A percentile compares a stretch with the other conserved stretches of the same genome.
Evolutionary conservation across 2,113 vertebrate species (phyloP).

Genomic region (Cromileptes altivelis): DNA sequence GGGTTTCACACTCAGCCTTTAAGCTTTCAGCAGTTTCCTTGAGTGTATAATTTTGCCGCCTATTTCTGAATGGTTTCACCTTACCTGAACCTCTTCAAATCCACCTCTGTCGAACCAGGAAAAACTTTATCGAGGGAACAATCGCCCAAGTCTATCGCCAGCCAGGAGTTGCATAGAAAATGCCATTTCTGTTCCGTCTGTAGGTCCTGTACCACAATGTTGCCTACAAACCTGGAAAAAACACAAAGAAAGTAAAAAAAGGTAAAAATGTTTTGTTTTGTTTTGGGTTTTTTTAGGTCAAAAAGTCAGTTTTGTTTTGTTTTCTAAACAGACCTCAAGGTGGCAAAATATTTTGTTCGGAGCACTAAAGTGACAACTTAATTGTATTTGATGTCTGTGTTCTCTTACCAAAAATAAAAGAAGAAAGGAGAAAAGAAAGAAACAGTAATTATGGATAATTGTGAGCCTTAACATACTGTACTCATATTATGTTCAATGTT

Average conservation of each 20-base stretch:
- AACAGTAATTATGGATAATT: background rate
- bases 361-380: background rate
- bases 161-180: slow-evolving; percentile 94
- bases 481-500: background rate
- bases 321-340: background rate
- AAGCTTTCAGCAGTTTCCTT: background rate
- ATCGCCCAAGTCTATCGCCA: slow-evolving; percentile 90
- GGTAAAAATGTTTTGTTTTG: background rate
- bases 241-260: background rate
- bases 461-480: background rate
- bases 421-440: no score
- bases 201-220: slow-evolving; percentile 89
- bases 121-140: slow-evolving; percentile 90
- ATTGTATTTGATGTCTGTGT: background rate
- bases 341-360: background rate
- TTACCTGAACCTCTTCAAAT: slow-evolving; percentile 92
- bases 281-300: background rate
- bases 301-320: background rate
- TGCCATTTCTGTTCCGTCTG: slow-evolving; percentile 88
- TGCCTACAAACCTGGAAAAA: slow-evolving; percentile 89
- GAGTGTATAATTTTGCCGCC: background rate
- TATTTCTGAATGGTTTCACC: background rate
- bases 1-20: background rate
- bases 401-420: background rate
- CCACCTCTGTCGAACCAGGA: slow-evolving; percentile 88